phyloP scores from a whole-genome alignment of 2,888 invertebrate genomes.

The Diarsia dahlii region DNA sequence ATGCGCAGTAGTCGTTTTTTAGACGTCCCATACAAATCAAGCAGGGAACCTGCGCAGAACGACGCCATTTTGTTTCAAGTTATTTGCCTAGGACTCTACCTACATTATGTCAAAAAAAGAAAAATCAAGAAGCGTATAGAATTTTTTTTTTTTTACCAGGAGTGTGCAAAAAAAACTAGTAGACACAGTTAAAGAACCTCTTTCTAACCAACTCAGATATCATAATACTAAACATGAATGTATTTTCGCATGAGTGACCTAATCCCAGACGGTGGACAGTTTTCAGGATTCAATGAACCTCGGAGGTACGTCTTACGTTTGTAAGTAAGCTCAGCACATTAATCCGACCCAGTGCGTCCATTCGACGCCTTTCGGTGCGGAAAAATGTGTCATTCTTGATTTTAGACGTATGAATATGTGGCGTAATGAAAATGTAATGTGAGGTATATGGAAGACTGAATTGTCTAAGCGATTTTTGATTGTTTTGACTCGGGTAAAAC shows the following conservation, averaged over 20 bases:
- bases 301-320: slow-evolving; percentile 3
- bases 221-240: slow-evolving; percentile 26
- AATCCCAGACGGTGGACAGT: slow-evolving; percentile 26
- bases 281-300: slow-evolving; percentile 39
- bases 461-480: neutral
- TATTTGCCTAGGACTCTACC: too few species aligned
- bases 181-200: too few species aligned
- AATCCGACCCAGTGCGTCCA: slow-evolving; percentile 51
- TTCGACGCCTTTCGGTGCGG: neutral
- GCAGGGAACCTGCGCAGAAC: too few species aligned
- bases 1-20: too few species aligned
- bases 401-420: slow-evolving; percentile 4
- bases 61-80: too few species aligned
- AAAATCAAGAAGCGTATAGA: too few species aligned
- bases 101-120: too few species aligned
- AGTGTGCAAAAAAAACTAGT: too few species aligned
- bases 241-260: slow-evolving; percentile 40
- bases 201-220: slow-evolving; percentile 15
- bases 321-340: slow-evolving; percentile 29
- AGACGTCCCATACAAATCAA: too few species aligned
- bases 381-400: slow-evolving; percentile 43
- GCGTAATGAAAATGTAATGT: neutral
- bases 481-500: neutral
- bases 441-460: neutral
- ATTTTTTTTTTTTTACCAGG: too few species aligned